Percentiles rank a stretch among this genome's conserved stretches.
phyloP scores from a whole-genome alignment of 2,888 invertebrate genomes.

The Girardia tigrina region DNA sequence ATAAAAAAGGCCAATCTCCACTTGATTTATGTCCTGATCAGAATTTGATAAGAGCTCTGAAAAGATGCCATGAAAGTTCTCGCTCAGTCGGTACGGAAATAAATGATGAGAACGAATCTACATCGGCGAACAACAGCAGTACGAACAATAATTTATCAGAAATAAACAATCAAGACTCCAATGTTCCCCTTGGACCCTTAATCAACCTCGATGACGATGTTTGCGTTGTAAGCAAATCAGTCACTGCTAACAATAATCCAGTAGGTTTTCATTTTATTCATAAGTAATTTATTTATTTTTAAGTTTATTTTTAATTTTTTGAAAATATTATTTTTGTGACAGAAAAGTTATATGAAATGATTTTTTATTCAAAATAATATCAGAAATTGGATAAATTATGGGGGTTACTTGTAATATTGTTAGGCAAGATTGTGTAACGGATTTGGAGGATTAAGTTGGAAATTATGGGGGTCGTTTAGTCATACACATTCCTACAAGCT shows the following conservation, averaged over 20 bases:
- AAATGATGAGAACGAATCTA: neutral
- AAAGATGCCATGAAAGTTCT: constrained; percentile 76
- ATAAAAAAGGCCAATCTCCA: constrained; percentile 73
- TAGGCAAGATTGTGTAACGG: no score
- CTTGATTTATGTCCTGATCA: constrained; percentile 90
- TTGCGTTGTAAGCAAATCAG: constrained; percentile 2
- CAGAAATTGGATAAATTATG: no score
- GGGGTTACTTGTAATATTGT: no score
- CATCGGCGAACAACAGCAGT: neutral
- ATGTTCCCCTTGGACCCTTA: neutral
- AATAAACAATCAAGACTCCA: neutral
- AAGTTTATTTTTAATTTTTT: no score
- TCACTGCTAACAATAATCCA: neutral
- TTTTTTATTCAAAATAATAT: no score
- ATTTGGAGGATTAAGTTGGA: no score
- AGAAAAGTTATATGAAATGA: no score
- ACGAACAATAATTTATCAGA: neutral
- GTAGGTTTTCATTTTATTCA: no score
- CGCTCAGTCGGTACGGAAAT: neutral
- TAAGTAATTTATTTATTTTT: no score
- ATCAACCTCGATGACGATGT: neutral
- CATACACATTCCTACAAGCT: no score
- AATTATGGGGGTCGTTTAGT: no score
- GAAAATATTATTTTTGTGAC: no score
- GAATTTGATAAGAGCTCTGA: constrained; percentile 81